Conservation (phyloP, 2,113 vertebrate species). For the Hydrochoerus hydrochaeris region DNA sequence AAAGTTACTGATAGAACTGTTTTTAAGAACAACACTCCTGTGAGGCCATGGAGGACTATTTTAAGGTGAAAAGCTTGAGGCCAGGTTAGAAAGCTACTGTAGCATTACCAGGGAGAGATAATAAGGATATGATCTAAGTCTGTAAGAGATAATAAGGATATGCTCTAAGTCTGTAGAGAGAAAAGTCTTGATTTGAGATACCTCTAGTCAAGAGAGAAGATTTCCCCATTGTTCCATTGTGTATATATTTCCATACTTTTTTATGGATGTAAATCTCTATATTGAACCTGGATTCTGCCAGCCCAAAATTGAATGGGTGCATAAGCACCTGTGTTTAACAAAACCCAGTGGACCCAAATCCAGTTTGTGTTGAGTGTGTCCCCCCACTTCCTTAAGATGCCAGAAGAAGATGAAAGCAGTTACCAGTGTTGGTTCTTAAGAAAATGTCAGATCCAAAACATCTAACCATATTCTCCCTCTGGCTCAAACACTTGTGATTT, state of each 20-base stretch:
- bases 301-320: conserved; percentile 18
- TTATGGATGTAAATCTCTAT: neutral
- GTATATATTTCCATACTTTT: neutral
- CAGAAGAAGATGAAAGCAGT: conserved; percentile 70
- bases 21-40: neutral
- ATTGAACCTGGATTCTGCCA: conserved; percentile 43
- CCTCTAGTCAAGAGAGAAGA: neutral
- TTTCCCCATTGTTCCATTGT: neutral
- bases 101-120: neutral
- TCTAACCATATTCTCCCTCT: conserved; percentile 61
- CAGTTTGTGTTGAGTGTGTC: conserved; percentile 21
- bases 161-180: neutral
- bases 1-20: neutral
- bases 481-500: conserved; percentile 58
- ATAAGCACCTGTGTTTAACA: conserved; percentile 62
- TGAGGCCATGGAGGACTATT: neutral
- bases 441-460: conserved; percentile 78
- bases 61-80: neutral
- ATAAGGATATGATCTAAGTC: neutral
- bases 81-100: too few species aligned
- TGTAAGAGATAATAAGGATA: neutral
- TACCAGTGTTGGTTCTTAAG: conserved; percentile 67
- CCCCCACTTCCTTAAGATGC: conserved; percentile 41
- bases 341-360: conserved; percentile 49
- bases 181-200: neutral